Conservation (phyloP, 2,888 invertebrate genomes). For the Drosophila gaucha region DNA sequence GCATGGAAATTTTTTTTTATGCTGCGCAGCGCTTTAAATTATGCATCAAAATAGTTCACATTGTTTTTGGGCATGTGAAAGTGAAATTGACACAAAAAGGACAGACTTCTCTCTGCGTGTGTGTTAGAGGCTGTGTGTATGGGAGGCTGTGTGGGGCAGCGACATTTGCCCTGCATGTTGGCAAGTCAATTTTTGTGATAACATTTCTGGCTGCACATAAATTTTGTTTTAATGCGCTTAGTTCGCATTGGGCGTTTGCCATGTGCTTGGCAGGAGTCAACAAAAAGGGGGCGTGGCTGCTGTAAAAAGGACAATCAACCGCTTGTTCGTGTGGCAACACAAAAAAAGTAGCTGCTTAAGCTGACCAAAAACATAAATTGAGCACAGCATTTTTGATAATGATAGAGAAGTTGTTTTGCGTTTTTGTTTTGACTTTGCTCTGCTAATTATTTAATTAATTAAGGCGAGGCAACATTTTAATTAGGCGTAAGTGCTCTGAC, state of each 20-base stretch:
- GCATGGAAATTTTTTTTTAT: slow-evolving; percentile 45
- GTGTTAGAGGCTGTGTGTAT: slow-evolving; percentile 7
- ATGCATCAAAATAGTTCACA: slow-evolving; percentile 61
- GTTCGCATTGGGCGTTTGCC: slow-evolving; percentile 38
- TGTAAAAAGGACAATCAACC: slow-evolving; percentile 17
- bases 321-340: slow-evolving; percentile 17
- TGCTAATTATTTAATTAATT: slow-evolving; percentile 76
- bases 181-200: slow-evolving; percentile 69
- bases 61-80: slow-evolving; percentile 53
- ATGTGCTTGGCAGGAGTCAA: no score
- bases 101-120: slow-evolving; percentile 1
- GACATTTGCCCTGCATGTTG: slow-evolving; percentile 52
- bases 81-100: slow-evolving; percentile 47
- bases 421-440: slow-evolving; percentile 24
- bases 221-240: slow-evolving; percentile 74
- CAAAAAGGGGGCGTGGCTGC: background rate
- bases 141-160: slow-evolving; percentile 20
- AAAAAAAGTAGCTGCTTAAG: background rate
- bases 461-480: slow-evolving; percentile 68
- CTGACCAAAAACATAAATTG: slow-evolving; percentile 63
- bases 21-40: slow-evolving; percentile 54
- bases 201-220: slow-evolving; percentile 64
- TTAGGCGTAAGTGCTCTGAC: slow-evolving; percentile 73
- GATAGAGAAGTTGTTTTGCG: slow-evolving; percentile 39
- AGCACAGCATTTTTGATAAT: slow-evolving; percentile 67